These are phyloP conservation scores for Eolophus roseicapilla DNA, from an alignment of 2,113 vertebrate genomes.

Conservation along the genomic window DNA sequence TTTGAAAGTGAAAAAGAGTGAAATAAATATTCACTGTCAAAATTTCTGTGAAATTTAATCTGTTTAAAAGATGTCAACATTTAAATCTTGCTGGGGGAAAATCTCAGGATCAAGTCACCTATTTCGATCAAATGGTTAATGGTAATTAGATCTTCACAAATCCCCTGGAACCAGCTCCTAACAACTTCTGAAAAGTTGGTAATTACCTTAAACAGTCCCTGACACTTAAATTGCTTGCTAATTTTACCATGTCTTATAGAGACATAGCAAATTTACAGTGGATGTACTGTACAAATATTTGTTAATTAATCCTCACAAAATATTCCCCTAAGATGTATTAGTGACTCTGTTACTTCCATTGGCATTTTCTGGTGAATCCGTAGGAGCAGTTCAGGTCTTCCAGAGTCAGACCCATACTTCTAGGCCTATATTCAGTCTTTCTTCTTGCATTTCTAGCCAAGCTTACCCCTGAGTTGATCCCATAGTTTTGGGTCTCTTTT, in stretches of 20 bases:
- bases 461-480: background rate
- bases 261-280: background rate
- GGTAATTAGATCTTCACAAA: background rate
- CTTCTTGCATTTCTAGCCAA: background rate
- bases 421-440: background rate
- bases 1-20: background rate
- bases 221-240: background rate
- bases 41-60: background rate
- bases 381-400: background rate
- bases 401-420: background rate
- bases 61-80: background rate
- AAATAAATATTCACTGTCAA: background rate
- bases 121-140: background rate
- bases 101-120: background rate
- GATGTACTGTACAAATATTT: conserved; percentile 4
- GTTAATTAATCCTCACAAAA: background rate
- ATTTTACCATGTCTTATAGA: background rate
- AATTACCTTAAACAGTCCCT: background rate
- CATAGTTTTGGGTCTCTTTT: background rate
- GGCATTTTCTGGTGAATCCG: background rate
- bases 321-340: background rate
- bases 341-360: background rate
- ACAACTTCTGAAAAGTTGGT: background rate
- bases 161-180: background rate
- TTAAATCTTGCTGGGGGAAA: background rate